Evolutionary conservation across 2,113 vertebrate genomes (phyloP).

Genomic region (Tychaedon coryphoeus): DNA sequence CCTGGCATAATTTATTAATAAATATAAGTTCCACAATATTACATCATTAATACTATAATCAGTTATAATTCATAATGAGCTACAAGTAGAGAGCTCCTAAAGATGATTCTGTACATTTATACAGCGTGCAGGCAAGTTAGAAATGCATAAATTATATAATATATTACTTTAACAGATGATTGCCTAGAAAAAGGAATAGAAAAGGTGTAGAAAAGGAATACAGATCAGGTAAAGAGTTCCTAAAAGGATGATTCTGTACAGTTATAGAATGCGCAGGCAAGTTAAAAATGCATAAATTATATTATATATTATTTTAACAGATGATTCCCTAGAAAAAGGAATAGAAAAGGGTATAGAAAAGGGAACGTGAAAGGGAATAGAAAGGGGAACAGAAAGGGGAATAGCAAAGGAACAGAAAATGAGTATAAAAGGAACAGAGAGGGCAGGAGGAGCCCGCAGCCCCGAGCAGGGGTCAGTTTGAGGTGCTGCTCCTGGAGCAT

Average conservation of each 20-base stretch:
- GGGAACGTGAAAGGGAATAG: too few species aligned
- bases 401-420: neutral
- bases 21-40: neutral
- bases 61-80: too few species aligned
- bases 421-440: rapidly evolving
- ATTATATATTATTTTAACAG: neutral
- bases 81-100: neutral
- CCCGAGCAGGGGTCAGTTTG: neutral
- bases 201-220: neutral
- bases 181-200: neutral
- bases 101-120: rapidly evolving
- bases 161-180: neutral
- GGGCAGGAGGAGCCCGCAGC: neutral
- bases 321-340: neutral
- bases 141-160: neutral
- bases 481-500: rapidly evolving
- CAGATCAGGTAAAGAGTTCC: neutral
- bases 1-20: neutral
- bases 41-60: neutral
- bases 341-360: neutral
- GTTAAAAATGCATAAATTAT: neutral
- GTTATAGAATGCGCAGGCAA: neutral
- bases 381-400: neutral
- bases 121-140: neutral
- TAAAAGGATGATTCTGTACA: rapidly evolving